A percentile compares a stretch with the other conserved stretches of the same genome.
These are phyloP conservation scores for Podarcis raffonei DNA, from an alignment of 2,113 vertebrate species.

Conservation along the genomic window DNA sequence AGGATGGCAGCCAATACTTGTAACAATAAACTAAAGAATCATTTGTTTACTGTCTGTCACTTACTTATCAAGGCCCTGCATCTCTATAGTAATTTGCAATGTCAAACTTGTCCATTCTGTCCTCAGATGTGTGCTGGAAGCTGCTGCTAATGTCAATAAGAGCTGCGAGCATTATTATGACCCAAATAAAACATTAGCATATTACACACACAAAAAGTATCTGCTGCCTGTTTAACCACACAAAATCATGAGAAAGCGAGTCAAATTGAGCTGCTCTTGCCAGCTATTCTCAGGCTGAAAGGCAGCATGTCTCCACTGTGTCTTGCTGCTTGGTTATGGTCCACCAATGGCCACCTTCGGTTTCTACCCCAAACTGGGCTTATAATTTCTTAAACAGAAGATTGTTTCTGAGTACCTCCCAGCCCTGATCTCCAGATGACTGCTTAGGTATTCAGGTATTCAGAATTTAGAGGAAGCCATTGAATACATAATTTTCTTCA, in stretches of 20 bases:
- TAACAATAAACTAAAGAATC: slow-evolving; percentile 6
- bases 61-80: background rate
- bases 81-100: slow-evolving; percentile 4
- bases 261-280: background rate
- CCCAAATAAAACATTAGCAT: background rate
- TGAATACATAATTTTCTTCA: background rate
- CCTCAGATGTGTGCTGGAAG: background rate
- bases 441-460: background rate
- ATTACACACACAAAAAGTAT: too few relatives aligned
- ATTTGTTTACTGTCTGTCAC: slow-evolving; percentile 8
- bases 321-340: background rate
- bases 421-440: background rate
- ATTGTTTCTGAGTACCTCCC: background rate
- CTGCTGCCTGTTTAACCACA: background rate
- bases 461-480: background rate
- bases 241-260: background rate
- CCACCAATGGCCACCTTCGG: background rate
- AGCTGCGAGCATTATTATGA: slow-evolving; percentile 11
- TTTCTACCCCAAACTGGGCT: background rate
- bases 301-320: background rate
- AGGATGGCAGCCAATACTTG: slow-evolving; percentile 6
- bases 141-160: background rate
- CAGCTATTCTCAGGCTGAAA: background rate
- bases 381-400: background rate
- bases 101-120: slow-evolving; percentile 11